Evolutionary conservation across 2,888 invertebrate species (phyloP), one percentile per base, ranked within the genome.

Genomic region (Boloria euphrosyne): DNA sequence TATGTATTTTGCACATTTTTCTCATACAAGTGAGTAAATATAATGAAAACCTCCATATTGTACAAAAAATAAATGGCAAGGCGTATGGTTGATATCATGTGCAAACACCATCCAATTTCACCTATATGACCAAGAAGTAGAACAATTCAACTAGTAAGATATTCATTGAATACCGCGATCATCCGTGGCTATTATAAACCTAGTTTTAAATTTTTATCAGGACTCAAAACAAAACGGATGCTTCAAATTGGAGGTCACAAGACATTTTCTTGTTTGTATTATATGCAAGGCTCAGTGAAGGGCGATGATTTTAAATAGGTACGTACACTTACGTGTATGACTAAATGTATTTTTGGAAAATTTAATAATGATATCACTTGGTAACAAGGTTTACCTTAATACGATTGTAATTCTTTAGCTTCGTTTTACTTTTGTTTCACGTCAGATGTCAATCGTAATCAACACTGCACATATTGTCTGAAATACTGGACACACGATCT

Each of bases 381-480:
- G 38, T 17, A 66, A 44, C 16, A 72, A 73, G 71, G 70, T 68
- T 82, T 87, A 89, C 88, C 86, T 89, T 70, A 43, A 65, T 64
- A 52, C 57, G 64, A 55, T 68, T 67, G 53, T 57, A 69, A 60
- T 71, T 65, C 64, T 66, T 68, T 76, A 72, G 72, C 75, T 81
- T 81, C 82, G 86, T 87, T 88, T 87, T 86, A 84, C 82, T 87
- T 87, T 86, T 86, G 86, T 84, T 89, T 76, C 73, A 73, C 77
- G 85, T 75, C 84, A 89, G 86, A 89, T 87, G 89, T 89, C 90
- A 90, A 87, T 84, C 85, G 89, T 87, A 88, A 87, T 88, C 86
- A 90, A 87, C 89, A 84, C 82, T 83, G 82, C 87, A 89, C 90
- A 90, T 89, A 88, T 85, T 89, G 88, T 86, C 74, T 72, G 68